These are phyloP conservation scores for Micromussa lordhowensis DNA, from an alignment of 92 coral and sea anemone genomes.

Conservation along the genomic window DNA sequence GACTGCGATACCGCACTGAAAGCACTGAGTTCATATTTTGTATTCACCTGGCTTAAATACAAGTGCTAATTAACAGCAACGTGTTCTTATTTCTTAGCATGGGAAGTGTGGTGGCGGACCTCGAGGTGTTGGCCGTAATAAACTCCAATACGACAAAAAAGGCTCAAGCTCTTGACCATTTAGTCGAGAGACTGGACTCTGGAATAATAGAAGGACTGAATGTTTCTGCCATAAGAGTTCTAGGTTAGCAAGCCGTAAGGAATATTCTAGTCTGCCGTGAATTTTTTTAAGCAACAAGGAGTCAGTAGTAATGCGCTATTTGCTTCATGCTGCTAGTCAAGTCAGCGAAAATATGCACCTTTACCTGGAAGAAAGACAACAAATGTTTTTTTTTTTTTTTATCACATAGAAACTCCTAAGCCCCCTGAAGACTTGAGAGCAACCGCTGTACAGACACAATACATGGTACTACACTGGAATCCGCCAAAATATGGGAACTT, in stretches of 20 bases:
- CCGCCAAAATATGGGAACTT: neutral
- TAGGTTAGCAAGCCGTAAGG: too few relatives aligned
- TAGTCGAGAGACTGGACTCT: neutral
- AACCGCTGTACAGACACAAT: neutral
- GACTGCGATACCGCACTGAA: too few relatives aligned
- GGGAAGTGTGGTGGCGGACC: slow-evolving; percentile 14
- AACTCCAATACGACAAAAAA: slow-evolving; percentile 7
- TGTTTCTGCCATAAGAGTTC: too few relatives aligned
- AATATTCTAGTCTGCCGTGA: too few relatives aligned
- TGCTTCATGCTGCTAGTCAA: too few relatives aligned
- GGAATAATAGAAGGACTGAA: too few relatives aligned
- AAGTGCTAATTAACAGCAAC: neutral
- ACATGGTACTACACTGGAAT: neutral
- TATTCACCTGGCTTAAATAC: neutral
- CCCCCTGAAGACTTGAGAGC: neutral
- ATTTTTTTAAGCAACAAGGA: too few relatives aligned
- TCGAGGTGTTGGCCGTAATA: neutral
- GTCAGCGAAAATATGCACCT: too few relatives aligned
- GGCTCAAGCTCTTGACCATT: neutral
- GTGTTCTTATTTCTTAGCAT: neutral
- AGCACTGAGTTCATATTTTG: too few relatives aligned
- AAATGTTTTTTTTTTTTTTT: neutral
- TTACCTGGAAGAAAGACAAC: too few relatives aligned
- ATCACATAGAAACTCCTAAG: neutral
- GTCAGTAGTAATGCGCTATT: too few relatives aligned